Evolutionary conservation across 2,113 vertebrate species (phyloP).

Genomic region (Haplochromis burtoni): DNA sequence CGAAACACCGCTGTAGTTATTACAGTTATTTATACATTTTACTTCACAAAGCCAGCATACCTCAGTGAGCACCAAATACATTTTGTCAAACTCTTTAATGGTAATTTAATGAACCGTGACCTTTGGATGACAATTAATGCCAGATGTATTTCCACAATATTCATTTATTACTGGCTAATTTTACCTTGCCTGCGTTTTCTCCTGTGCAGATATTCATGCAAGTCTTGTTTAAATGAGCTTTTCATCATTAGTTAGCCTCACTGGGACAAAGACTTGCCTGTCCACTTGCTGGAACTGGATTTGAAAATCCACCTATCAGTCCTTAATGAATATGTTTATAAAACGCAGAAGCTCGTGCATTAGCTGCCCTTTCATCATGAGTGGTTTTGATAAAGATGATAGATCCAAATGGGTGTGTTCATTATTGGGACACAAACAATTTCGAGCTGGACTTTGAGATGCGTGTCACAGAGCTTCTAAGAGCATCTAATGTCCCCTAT

Average conservation of each 20-base stretch:
- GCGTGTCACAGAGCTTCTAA: neutral
- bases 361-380: conserved; percentile 1
- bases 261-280: conserved; percentile 39
- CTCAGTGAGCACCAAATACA: conserved; percentile 69
- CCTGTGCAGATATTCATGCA: conserved; percentile 40
- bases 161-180: conserved; percentile 68
- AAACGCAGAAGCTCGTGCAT: neutral
- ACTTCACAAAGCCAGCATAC: conserved; percentile 61
- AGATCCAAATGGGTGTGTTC: neutral
- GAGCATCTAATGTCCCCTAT: neutral
- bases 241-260: conserved; percentile 59
- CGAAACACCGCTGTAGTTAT: conserved; percentile 59
- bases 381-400: neutral
- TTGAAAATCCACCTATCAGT: conserved; percentile 27
- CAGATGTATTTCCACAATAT: conserved; percentile 56
- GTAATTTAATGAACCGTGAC: conserved; percentile 71
- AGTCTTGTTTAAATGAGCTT: conserved; percentile 55
- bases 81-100: conserved; percentile 68
- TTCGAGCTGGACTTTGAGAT: neutral
- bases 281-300: conserved; percentile 36
- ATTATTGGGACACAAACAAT: conserved; percentile 5
- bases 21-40: conserved; percentile 68
- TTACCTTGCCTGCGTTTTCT: conserved; percentile 56
- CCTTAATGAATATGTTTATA: conserved; percentile 60
- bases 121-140: conserved; percentile 67